Base-by-base conservation (phyloP, 2,888 invertebrate genomes). In the Diplolepis rosae region DNA sequence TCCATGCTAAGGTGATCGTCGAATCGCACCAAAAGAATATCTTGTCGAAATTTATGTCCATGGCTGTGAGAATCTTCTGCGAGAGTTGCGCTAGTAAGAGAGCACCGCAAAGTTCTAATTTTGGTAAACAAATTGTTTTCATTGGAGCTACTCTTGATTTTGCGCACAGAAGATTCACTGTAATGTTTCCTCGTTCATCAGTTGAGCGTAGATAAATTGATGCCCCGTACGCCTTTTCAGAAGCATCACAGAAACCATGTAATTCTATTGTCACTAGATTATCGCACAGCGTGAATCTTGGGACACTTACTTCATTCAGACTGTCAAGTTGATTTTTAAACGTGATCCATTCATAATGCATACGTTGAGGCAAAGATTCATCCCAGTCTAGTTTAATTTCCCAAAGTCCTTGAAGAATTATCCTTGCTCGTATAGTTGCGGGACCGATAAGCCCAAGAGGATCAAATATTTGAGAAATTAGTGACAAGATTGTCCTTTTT, bases 1-100 rank as follows among this genome's bases (percentile, higher is more conserved):
- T 69, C 78, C 74, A 77, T 7, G 68, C 65, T 6, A 77, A 52
- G 1, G 66, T 66, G 15, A 74, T 73, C 6, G 68, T 74, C 9
- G 75, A 73, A 39, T 77, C 78, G 11, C 66, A 50, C 74, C 74
- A 71, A 35, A 54, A 48, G 9, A 48, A 66, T 24, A 11, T 24
- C 1, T 9, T 5, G 15, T 45, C n/a, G 1, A n/a, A 11, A 2
- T 13, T 13, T 0, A 66, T 1, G 4, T 48, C 27, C 15, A 66
- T 5, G 4, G 66, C 5, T 7, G 4, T 13, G 1, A 3, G 11
- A 4, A 48, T n/a, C 28, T 42, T 15, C 2, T 15, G 1, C 4
- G 15, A 15, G 4, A 6, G 15, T 6, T 42, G 15, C 0, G 5
- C 15, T 15, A 42, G n/a, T 42, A 42, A n/a, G n/a, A n/a, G n/a